Evolutionary conservation across 2,113 vertebrate genomes (phyloP).

Genomic region (Phylloscopus trochilus): DNA sequence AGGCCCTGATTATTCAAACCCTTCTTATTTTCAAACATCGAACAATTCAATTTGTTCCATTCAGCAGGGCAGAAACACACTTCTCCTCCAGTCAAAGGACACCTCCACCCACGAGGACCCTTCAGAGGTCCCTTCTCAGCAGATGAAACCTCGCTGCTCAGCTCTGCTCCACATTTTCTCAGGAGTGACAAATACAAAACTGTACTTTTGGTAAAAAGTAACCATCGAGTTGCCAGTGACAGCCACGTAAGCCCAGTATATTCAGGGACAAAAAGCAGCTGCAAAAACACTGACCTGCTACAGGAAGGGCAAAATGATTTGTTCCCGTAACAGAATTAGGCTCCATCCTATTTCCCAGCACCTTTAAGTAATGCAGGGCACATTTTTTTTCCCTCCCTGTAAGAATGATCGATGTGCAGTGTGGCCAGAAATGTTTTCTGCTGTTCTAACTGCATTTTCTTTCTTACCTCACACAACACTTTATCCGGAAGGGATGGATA

Average conservation of each 20-base stretch:
- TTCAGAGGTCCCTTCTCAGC: background rate
- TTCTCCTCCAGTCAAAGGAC: background rate
- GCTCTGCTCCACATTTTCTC: background rate
- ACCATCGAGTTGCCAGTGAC: background rate
- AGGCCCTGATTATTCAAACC: background rate
- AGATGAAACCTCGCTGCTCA: background rate
- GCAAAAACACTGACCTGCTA: constrained; percentile 30
- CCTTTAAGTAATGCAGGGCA: constrained; percentile 61
- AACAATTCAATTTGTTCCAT: accelerated
- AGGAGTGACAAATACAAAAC: background rate
- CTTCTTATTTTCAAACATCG: background rate
- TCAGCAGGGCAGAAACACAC: background rate
- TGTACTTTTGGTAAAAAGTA: background rate
- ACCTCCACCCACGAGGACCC: background rate
- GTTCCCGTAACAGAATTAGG: constrained; percentile 52
- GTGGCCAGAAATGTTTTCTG: constrained; percentile 54
- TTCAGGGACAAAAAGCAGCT: background rate
- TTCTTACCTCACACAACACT: constrained; percentile 63
- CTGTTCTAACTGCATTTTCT: constrained; percentile 55
- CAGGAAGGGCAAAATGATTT: constrained; percentile 59
- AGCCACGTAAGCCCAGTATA: background rate
- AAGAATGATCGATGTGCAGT: constrained; percentile 54
- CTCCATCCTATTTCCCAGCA: constrained; percentile 49
- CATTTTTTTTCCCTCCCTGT: constrained; percentile 29
- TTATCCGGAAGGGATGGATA: constrained; percentile 56